Evolutionary conservation across 2,888 invertebrate genomes (phyloP).

Genomic region (Euproctis similis): DNA sequence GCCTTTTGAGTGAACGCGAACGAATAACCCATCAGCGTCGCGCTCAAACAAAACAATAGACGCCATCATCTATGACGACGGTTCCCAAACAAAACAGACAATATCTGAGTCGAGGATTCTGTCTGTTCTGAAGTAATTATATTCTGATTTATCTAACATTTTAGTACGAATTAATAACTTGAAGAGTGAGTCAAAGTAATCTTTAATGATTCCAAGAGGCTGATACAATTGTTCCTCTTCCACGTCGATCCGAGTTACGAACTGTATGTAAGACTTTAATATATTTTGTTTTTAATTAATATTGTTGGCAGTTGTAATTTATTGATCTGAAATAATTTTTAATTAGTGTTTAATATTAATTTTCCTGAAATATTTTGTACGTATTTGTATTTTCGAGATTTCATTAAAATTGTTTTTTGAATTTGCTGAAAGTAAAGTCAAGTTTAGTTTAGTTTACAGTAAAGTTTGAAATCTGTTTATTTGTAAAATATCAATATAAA

Average conservation of each 20-base stretch:
- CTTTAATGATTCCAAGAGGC: constrained; percentile 25
- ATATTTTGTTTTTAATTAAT: too few relatives aligned
- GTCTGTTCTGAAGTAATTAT: constrained; percentile 34
- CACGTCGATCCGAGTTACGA: constrained; percentile 18
- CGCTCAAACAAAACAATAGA: constrained; percentile 59
- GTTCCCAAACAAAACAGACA: constrained; percentile 65
- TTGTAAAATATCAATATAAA: too few relatives aligned
- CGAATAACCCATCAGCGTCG: constrained; percentile 65
- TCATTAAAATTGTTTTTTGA: too few relatives aligned
- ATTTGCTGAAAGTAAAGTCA: too few relatives aligned
- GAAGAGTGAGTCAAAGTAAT: constrained; percentile 38
- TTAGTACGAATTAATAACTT: constrained; percentile 46
- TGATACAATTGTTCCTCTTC: constrained; percentile 35
- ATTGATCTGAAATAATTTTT: too few relatives aligned
- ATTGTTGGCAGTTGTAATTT: too few relatives aligned
- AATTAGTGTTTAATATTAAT: too few relatives aligned
- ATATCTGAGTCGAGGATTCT: constrained; percentile 35
- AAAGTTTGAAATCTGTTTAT: too few relatives aligned
- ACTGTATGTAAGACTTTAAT: constrained; percentile 16
- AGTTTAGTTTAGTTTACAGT: too few relatives aligned
- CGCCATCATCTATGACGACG: constrained; percentile 65
- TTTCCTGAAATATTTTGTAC: too few relatives aligned
- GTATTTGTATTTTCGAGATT: too few relatives aligned
- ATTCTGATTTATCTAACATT: constrained; percentile 40
- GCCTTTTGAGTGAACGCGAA: constrained; percentile 53